Evolutionary conservation across 2,113 vertebrate species (phyloP).

Genomic region (Apodemus sylvaticus): DNA sequence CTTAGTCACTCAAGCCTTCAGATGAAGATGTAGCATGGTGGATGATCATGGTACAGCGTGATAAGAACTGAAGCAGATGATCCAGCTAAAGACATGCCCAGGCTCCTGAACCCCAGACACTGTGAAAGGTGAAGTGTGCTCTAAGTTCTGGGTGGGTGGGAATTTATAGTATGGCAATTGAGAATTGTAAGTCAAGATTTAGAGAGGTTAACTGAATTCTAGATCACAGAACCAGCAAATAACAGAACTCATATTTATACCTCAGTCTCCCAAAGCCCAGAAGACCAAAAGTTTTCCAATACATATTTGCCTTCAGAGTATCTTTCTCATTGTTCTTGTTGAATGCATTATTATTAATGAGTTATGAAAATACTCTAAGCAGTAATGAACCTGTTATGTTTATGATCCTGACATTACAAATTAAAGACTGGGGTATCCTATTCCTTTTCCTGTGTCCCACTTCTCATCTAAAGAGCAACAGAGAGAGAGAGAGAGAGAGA

Average conservation of each 20-base stretch:
- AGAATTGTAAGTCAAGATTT: slow-evolving; percentile 4
- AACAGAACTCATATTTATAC: slow-evolving; percentile 18
- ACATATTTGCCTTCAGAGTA: not conserved
- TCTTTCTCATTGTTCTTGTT: not conserved
- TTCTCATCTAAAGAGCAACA: not conserved
- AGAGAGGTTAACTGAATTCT: slow-evolving; percentile 4
- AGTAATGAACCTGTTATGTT: not conserved
- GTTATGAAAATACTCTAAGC: not conserved
- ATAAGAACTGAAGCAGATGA: not conserved
- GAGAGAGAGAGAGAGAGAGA: not conserved
- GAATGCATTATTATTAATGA: not conserved
- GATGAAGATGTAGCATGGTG: not conserved
- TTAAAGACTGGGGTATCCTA: not conserved
- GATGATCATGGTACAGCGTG: not conserved
- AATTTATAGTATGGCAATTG: not conserved
- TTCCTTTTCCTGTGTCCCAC: not conserved
- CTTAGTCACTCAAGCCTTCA: not conserved
- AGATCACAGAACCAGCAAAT: not conserved
- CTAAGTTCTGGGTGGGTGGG: not conserved
- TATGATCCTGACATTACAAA: not conserved
- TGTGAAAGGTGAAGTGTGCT: not conserved
- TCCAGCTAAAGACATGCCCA: not conserved
- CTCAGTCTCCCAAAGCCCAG: not conserved
- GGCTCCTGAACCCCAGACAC: not conserved
- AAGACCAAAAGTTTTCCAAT: not conserved